A percentile compares a stretch with the other conserved stretches of the same genome.
phyloP scores from a whole-genome alignment of 2,888 invertebrate genomes.

The Plemyria rubiginata region DNA sequence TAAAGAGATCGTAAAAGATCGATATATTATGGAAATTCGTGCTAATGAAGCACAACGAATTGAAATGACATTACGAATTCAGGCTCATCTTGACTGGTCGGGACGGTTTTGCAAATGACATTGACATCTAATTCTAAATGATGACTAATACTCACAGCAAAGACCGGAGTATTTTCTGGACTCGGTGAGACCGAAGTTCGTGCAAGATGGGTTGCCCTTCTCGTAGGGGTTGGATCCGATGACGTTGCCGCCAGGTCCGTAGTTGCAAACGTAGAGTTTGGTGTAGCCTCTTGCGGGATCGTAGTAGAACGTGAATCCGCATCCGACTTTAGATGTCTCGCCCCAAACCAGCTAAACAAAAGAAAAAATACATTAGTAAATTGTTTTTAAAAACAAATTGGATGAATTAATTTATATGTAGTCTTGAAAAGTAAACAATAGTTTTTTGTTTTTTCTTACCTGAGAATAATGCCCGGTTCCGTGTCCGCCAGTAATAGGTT shows the following conservation, averaged over 20 bases:
- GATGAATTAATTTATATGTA: not conserved
- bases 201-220: constrained; percentile 90
- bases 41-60: constrained; percentile 40
- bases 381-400: not conserved
- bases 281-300: constrained; percentile 90
- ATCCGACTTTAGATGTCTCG: constrained; percentile 93
- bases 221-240: constrained; percentile 90
- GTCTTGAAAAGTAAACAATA: not conserved
- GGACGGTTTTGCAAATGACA: constrained; percentile 30
- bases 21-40: constrained; percentile 40
- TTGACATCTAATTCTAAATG: constrained; percentile 33
- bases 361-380: constrained; percentile 32
- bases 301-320: constrained; percentile 93
- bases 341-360: constrained; percentile 92
- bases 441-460: constrained; percentile 71
- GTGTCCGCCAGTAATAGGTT: constrained; percentile 87
- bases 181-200: constrained; percentile 87
- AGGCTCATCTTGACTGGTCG: constrained; percentile 30
- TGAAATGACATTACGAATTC: constrained; percentile 35
- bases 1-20: constrained; percentile 34
- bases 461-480: constrained; percentile 94
- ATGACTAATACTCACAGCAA: constrained; percentile 86
- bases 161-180: constrained; percentile 91
- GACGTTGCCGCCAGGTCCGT: constrained; percentile 93
- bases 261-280: constrained; percentile 94